Evolutionary conservation across 1,140 invertebrate species (phyloP), one percentile per base, ranked within the genome.

Genomic region (Drosophila jambulina): DNA sequence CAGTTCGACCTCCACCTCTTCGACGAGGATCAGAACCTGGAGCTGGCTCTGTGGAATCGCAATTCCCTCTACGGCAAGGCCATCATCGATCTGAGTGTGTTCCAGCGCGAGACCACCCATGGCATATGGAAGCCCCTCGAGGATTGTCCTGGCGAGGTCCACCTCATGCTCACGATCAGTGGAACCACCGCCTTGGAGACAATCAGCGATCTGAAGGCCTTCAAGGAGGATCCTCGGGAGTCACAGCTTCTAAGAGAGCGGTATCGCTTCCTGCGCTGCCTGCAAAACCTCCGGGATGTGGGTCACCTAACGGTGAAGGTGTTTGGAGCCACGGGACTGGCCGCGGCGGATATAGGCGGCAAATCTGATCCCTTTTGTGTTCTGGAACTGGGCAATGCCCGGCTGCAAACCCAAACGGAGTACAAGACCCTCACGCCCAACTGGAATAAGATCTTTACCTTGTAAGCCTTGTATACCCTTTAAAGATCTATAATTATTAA

Each of bases 381-480:
- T 1, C 88, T 99, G 3, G 98, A 99, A 93, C 93, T 99, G 53
- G 97, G 98, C 4, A 99, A 99, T 93, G 95, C 98, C 1, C 95
- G 98, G 53, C 94, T 99, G 42, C 98, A 99, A 93, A 99, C 99
- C 0, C 98, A 99, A 93, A 99, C 99, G 1, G 98, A 99, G 93
- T 99, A 99, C 93, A 99, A 99, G 93, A 99, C 99, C 0, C 93
- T 99, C 4, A 95, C 96, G 53, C 99, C 99, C 0, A 97, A 96
- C 69, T 99, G 99, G 99, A 98, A 99, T 93, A 99, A 99, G 94
- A 97, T 99, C 78, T 99, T 99, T 92, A 98, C 97, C 40, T 99
- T 99, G 97, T 98, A 94, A 96, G 97, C 12, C 12, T 13, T 2
- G 4, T 0, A 36, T 13, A 5, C 13, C 34, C 2, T 5, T 5